Conservation (phyloP, 2,797 vertebrate species). For the Naso thynnoides region DNA sequence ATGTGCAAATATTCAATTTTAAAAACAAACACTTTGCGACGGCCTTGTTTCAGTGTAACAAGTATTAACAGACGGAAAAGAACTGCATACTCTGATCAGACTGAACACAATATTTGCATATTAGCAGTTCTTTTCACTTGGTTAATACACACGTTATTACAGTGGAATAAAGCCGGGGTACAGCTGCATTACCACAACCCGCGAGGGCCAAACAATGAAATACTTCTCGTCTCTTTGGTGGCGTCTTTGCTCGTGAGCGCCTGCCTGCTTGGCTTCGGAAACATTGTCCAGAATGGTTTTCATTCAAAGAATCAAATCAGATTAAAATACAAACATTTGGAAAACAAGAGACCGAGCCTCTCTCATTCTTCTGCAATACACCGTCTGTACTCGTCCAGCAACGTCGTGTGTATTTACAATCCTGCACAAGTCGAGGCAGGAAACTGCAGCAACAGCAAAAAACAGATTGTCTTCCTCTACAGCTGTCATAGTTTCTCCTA, state of each 20-base stretch:
- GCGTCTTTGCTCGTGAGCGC: background rate
- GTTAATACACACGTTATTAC: background rate
- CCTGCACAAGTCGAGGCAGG: conserved; percentile 74
- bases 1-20: conserved; percentile 65
- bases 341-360: conserved; percentile 28
- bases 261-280: background rate
- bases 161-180: conserved; percentile 28
- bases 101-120: background rate
- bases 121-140: background rate
- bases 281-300: conserved; percentile 30
- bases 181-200: conserved; percentile 9
- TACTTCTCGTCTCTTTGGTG: conserved; percentile 68
- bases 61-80: background rate
- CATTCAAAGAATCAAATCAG: conserved; percentile 12
- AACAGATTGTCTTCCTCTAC: conserved; percentile 42
- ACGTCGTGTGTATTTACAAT: conserved; percentile 88
- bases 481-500: conserved; percentile 37
- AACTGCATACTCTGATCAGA: background rate
- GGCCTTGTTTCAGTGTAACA: conserved; percentile 18
- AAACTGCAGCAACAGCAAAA: conserved; percentile 28
- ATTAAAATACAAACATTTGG: conserved; percentile 67
- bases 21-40: conserved; percentile 23
- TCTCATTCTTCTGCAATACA: conserved; percentile 18
- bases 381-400: conserved; percentile 16
- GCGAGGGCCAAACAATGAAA: conserved; percentile 40